Conservation (phyloP, 1,140 invertebrate species). For the Sitodiplosis mosellana region DNA sequence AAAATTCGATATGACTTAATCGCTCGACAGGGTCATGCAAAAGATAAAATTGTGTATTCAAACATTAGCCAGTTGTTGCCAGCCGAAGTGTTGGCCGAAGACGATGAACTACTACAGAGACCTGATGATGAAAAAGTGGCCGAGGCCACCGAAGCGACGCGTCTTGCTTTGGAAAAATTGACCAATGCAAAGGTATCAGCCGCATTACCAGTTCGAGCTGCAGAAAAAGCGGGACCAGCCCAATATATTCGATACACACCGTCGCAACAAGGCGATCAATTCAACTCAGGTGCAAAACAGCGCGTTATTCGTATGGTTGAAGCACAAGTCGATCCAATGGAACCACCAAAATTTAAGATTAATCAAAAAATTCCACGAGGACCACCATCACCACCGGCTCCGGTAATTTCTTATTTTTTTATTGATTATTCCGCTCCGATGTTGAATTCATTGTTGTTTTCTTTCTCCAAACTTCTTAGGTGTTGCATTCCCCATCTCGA, state of each 20-base stretch:
- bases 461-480: constrained; percentile 46
- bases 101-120: constrained; percentile 72
- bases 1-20: constrained; percentile 96
- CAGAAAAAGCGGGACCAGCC: constrained; percentile 76
- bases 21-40: constrained; percentile 83
- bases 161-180: constrained; percentile 65
- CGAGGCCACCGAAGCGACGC: constrained; percentile 73
- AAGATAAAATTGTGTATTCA: constrained; percentile 96
- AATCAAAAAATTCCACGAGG: constrained; percentile 93
- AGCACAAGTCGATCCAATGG: constrained; percentile 92
- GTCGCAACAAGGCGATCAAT: constrained; percentile 85
- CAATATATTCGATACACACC: constrained; percentile 97
- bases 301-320: constrained; percentile 94
- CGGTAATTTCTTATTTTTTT: constrained; percentile 12
- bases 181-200: constrained; percentile 81
- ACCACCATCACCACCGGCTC: constrained; percentile 92
- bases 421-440: too few species aligned
- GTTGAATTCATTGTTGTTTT: too few species aligned
- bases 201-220: constrained; percentile 80
- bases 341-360: constrained; percentile 94
- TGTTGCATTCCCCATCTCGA: constrained; percentile 88
- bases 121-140: constrained; percentile 71
- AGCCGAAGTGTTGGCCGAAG: constrained; percentile 78
- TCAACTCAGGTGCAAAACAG: constrained; percentile 95
- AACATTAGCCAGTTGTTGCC: constrained; percentile 87